Evolutionary conservation across 2,113 vertebrate species (phyloP), one percentile per base, ranked within the genome.

Genomic region (Melozone crissalis): DNA sequence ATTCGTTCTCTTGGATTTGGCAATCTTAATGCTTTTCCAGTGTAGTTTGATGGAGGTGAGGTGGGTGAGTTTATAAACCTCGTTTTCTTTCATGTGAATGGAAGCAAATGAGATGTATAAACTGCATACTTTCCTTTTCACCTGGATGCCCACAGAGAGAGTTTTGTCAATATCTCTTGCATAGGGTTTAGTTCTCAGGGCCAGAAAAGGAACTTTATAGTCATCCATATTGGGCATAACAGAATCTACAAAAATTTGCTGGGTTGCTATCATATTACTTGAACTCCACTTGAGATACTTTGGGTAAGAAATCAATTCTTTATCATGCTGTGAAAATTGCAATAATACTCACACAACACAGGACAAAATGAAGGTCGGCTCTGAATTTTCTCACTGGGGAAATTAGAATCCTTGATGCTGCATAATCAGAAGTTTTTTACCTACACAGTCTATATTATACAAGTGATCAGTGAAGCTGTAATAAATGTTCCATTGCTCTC

Each of bases 311-410:
- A 90, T 62, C 12, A 11, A 2, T 76, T 87, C 71, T 90, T 85
- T 58, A 63, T 71, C 39, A 44, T 71, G 13, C 44, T 71, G 2
- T 80, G 59, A 80, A 90, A 71, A 52, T 28, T 49, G 20, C 49
- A 37, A 5, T 58, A 73, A 86, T 57, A 71, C 22, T 89, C 24
- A 91, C 30, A 90, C 33, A 89, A 18, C 49, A 52, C 11, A 44
- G 69, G 41, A 72, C 28, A 66, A 68, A 87, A 28, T 59, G 78
- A 91, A 93, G 57, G 55, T 77, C 13, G 4, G 15, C 13, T 85
- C 55, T 91, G 78, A 91, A 67, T 95, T 92, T 86, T 91, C 43
- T 95, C 67, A 57, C 23, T 74, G 43, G 30, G 28, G 13, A 90
- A 87, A 80, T 76, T 17, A 62, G 52, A 54, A 51, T 92, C 31